phyloP scores from a whole-genome alignment of 2,888 invertebrate species.

The Stomorhina lunata region DNA sequence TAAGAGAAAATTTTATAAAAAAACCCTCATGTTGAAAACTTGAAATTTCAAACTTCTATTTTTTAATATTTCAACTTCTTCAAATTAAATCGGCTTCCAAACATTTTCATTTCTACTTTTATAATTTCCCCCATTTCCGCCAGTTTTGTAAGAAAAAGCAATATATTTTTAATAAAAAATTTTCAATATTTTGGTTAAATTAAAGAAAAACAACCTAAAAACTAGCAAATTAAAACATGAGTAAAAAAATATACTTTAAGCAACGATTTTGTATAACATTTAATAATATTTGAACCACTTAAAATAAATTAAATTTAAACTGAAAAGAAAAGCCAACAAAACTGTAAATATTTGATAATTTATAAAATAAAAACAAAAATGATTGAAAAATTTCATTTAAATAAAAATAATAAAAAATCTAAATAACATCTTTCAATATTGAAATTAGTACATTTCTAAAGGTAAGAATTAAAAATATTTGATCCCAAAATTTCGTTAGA shows the following conservation, averaged over 20 bases:
- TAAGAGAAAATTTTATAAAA: no score
- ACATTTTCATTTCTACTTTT: no score
- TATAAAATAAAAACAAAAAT: slow-evolving; percentile 48
- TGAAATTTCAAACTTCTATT: neutral
- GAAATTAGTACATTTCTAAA: no score
- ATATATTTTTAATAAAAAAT: slow-evolving; percentile 50
- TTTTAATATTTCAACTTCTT: neutral
- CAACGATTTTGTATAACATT: slow-evolving; percentile 62
- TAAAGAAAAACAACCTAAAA: neutral
- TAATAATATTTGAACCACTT: no score
- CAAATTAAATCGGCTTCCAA: no score
- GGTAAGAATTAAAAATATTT: no score
- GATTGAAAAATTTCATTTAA: no score
- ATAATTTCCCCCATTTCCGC: neutral
- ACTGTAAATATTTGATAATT: slow-evolving; percentile 50
- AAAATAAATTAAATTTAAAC: slow-evolving; percentile 27
- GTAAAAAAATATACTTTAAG: slow-evolving; percentile 42
- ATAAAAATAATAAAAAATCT: no score
- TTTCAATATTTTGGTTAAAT: slow-evolving; percentile 46
- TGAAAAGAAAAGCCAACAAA: slow-evolving; percentile 23
- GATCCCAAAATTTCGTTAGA: no score
- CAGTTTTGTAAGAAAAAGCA: slow-evolving; percentile 46
- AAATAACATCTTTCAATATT: no score
- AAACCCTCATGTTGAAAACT: no score
- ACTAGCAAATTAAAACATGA: slow-evolving; percentile 51